phyloP scores from a whole-genome alignment of 2,797 vertebrate species.

The Ptychadena robeensis region DNA sequence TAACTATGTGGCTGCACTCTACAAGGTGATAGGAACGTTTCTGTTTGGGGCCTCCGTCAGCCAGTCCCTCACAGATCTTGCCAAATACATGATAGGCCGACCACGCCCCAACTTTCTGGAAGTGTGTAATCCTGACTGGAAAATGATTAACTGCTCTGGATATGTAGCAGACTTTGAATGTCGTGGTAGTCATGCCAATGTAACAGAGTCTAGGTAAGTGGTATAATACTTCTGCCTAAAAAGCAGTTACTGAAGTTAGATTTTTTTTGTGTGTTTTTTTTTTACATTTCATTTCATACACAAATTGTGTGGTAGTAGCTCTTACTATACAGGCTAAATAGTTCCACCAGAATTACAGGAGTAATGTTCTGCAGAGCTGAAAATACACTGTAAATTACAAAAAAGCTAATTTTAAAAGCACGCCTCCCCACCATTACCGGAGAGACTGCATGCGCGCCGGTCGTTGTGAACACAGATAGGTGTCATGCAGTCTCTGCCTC shows the following conservation, averaged over 20 bases:
- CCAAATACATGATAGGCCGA: slow-evolving; percentile 92
- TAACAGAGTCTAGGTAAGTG: slow-evolving; percentile 89
- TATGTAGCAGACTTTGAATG: slow-evolving; percentile 80
- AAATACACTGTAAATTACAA: no score
- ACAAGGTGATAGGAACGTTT: slow-evolving; percentile 94
- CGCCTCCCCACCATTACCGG: no score
- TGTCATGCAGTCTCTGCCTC: no score
- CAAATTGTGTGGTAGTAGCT: no score
- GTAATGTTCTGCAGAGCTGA: no score
- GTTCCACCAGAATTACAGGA: no score
- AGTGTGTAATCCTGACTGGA: slow-evolving; percentile 81
- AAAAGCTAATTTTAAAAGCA: no score
- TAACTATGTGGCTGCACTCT: slow-evolving; percentile 89
- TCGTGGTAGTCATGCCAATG: slow-evolving; percentile 75
- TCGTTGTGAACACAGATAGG: no score
- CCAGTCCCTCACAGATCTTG: slow-evolving; percentile 92
- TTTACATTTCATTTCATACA: no score
- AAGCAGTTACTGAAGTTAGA: no score
- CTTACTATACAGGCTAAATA: no score
- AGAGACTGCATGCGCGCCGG: no score
- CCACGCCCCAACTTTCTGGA: slow-evolving; percentile 90
- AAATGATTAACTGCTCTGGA: slow-evolving; percentile 80
- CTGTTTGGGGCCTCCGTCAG: slow-evolving; percentile 88
- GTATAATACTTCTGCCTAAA: not conserved
- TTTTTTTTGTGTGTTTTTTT: not conserved